Evolutionary conservation across 2,888 invertebrate genomes (phyloP), one percentile per base, ranked within the genome.

Genomic region (Drosophila vallismaia): DNA sequence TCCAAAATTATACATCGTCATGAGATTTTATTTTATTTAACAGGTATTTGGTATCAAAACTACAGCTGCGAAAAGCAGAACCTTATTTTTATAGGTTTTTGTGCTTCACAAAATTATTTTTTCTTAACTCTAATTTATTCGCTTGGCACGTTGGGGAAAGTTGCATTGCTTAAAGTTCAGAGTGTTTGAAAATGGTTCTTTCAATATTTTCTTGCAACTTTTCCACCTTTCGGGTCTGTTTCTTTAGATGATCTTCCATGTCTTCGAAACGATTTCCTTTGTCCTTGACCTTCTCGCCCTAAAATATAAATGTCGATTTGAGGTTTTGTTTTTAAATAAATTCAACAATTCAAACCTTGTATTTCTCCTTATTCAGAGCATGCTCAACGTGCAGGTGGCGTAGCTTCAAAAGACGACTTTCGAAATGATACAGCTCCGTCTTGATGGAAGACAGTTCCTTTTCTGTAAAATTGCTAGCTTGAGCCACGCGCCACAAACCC

Each of bases 361-460:
- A 93, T 79, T 94, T 94, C 64, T 95, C 95, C 73, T 94, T 93
- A 86, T 94, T 94, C 88, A 96, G 91, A 71, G 95, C 95, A 83
- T 95, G 95, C 90, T 97, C 96, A 0, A 95, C 95, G 91, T 97
- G 96, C 78, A 97, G 92, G 89, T 96, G 95, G 33, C 97, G 94
- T 54, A 98, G 92, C 90, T 98, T 98, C 29, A 96, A 91, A 44
- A 98, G 91, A 8, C 98, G 93, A 50, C 95, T 95, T 92, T 98
- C 97, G 91, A 97, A 98, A 91, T 92, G 92, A 78, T 91, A 89
- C 74, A 98, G 92, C 90, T 98, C 98, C 63, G 95, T 96, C 93
- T 95, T 95, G 48, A 98, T 92, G 0, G 97, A 97, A 60, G 94
- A 94, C 9, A 98, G 92, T 91, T 98, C 98, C 67, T 95, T 95